Conservation (phyloP, 2,113 vertebrate species). For the Periophthalmus modestus region DNA sequence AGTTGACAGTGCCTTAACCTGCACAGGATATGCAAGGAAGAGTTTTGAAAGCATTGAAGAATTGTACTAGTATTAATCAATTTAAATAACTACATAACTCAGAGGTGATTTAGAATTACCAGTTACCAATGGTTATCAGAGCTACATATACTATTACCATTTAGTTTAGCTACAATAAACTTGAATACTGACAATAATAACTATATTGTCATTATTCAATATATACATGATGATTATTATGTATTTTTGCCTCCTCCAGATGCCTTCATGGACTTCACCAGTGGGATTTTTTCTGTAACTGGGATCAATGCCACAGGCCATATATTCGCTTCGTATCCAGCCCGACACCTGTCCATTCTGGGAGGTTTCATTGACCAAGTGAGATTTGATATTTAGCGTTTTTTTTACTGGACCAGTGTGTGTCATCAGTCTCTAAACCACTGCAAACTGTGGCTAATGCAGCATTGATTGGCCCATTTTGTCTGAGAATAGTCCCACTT, state of each 20-base stretch:
- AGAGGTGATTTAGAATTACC: not conserved
- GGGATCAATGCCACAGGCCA: constrained; percentile 93
- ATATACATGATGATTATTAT: too few relatives aligned
- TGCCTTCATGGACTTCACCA: constrained; percentile 87
- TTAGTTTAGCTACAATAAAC: not conserved
- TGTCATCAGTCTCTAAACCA: constrained; percentile 37
- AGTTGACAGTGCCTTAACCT: too few relatives aligned
- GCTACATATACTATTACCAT: not conserved
- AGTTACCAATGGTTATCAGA: not conserved
- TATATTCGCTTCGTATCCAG: constrained; percentile 95
- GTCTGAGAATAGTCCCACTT: constrained; percentile 45
- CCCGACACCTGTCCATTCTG: constrained; percentile 82
- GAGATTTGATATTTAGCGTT: constrained; percentile 41
- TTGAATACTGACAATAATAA: not conserved
- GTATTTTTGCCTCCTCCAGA: constrained; percentile 73
- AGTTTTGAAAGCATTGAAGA: not conserved
- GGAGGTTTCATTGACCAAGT: constrained; percentile 95
- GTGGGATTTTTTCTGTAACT: constrained; percentile 83
- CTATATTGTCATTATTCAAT: too few relatives aligned
- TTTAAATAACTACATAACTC: not conserved
- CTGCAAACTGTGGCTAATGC: constrained; percentile 57
- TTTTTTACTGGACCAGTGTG: not conserved
- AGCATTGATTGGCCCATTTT: constrained; percentile 69
- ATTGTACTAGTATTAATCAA: not conserved
- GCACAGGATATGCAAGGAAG: too few relatives aligned